Percentiles rank a stretch among this genome's conserved stretches.
phyloP scores from a whole-genome alignment of 2,113 vertebrate genomes.

The Chamaetylas fuelleborni region DNA sequence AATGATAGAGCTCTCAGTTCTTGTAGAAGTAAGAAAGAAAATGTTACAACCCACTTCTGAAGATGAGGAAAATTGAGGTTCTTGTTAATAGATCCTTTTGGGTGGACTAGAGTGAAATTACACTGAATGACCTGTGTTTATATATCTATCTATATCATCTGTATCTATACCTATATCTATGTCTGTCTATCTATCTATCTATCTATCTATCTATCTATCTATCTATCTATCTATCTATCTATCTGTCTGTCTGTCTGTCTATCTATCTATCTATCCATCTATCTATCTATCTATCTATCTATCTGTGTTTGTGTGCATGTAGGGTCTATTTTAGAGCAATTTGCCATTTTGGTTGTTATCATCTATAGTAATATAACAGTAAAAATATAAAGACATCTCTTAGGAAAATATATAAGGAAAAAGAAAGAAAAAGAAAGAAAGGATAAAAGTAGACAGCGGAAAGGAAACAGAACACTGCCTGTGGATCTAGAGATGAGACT shows the following conservation, averaged over 20 bases:
- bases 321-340: not conserved
- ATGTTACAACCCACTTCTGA: not conserved
- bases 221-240: not conserved
- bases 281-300: not conserved
- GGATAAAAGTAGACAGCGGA: not conserved
- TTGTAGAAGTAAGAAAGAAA: not conserved
- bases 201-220: not conserved
- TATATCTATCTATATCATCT: too few species aligned
- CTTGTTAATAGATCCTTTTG: not conserved
- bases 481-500: not conserved
- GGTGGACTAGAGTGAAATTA: not conserved
- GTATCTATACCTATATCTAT: too few species aligned
- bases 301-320: not conserved
- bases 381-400: not conserved
- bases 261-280: not conserved
- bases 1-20: not conserved
- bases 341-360: not conserved
- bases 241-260: not conserved
- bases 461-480: not conserved
- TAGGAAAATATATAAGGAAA: not conserved
- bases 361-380: not conserved
- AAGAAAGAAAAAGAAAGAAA: not conserved
- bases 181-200: not conserved
- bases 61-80: not conserved
- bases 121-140: rapidly evolving